Evolutionary conservation across 37 sponge, comb jelly and placozoan species (phyloP), one percentile per base, ranked within the genome.

Genomic region (Dysidea cf. avara): DNA sequence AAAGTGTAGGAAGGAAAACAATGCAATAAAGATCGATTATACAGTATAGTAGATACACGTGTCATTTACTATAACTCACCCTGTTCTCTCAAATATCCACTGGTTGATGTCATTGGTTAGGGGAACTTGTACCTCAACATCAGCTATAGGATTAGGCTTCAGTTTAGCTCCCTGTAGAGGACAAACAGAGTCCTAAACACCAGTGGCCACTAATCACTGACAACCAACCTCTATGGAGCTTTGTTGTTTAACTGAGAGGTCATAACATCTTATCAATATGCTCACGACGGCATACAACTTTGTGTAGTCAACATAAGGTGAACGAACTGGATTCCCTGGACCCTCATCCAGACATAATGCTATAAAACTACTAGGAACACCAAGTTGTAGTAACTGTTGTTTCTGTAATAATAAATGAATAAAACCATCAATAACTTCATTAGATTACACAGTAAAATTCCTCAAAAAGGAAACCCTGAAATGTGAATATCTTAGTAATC

Each of bases 341-440:
- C 91, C 94, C 39, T 96, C 97, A 36, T 93, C 94, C 57, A 93
- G 72, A 14, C 87, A 62, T 51, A 89, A 71, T 17, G 80, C 81
- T 37, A 96, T 94, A 68, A 96, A 93, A 35, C 73, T 69, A 47
- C 77, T 71, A 31, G 96, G 94, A 1, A 96, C 94, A 36, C 94
- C 87, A 4, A 96, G 76, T 11, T 78, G 71, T 16, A 96, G 75
- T 37, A 96, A 80, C 49, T 87, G 94, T 36, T 78, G 65, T n/a
- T 79, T 32, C 86, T 95, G 47, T 17, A 69, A 12, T 7, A 12
- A 28, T 11, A 69, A 13, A 69, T 50, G 29, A 29, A 30, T 30
- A 64, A 64, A 30, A 30, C 35, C 30, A 56, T 26, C 29, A 56
- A 56, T 29, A 6, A 56, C 7, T 56, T 22, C 58, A 6, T 29